Evolutionary conservation across 2,113 vertebrate genomes (phyloP).

Genomic region (Smithornis capensis): DNA sequence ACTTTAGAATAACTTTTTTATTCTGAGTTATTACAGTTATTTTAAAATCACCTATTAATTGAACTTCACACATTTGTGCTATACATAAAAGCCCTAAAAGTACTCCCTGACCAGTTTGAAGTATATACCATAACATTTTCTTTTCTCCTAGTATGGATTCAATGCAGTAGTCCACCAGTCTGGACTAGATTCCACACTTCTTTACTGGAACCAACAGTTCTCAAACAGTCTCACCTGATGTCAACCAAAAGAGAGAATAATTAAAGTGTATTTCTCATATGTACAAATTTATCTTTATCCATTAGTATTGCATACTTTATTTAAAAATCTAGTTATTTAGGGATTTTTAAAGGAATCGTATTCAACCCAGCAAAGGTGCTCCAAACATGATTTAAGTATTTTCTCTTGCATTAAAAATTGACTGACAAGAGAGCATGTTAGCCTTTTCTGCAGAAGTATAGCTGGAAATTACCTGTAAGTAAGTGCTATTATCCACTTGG

Average conservation of each 20-base stretch:
- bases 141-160: not conserved
- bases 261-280: not conserved
- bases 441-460: not conserved
- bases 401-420: not conserved
- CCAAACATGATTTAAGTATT: not conserved
- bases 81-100: not conserved
- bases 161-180: not conserved
- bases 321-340: not conserved
- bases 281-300: not conserved
- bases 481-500: not conserved
- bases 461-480: not conserved
- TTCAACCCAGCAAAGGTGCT: not conserved
- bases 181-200: not conserved
- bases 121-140: not conserved
- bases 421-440: not conserved
- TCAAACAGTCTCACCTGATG: not conserved
- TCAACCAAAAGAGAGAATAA: not conserved
- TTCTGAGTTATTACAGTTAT: not conserved
- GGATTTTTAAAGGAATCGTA: too few species aligned
- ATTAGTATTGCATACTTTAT: not conserved
- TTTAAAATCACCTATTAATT: not conserved
- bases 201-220: not conserved
- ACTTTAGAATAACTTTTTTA: not conserved
- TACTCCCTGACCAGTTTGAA: not conserved
- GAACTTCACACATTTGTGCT: not conserved